Conservation (phyloP, 2,797 vertebrate genomes). For the Phyllotis vaccarum region DNA sequence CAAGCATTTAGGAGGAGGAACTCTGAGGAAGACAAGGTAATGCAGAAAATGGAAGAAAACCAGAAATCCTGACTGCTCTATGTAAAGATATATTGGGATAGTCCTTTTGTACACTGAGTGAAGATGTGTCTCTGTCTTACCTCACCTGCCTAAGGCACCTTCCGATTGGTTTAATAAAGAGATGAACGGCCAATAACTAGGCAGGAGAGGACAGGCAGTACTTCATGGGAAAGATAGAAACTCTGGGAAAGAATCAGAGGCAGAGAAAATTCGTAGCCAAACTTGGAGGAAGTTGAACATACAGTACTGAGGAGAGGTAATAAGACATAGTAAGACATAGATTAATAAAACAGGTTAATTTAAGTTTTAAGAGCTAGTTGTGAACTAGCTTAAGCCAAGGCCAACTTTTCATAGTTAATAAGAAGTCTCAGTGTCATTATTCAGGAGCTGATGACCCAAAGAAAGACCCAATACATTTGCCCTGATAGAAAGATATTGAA, state of each 20-base stretch:
- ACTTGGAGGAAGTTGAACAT: not conserved
- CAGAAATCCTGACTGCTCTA: not conserved
- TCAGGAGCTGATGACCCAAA: not conserved
- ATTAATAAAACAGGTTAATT: not conserved
- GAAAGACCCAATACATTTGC: not conserved
- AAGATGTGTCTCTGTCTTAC: not conserved
- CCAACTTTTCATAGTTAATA: not conserved
- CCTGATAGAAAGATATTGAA: not conserved
- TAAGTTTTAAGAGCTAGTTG: too few relatives aligned
- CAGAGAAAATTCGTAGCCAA: too few relatives aligned
- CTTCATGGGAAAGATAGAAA: too few relatives aligned
- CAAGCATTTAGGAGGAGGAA: slow-evolving; percentile 39
- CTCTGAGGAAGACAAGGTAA: not conserved
- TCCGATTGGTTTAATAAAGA: not conserved
- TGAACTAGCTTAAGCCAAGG: not conserved
- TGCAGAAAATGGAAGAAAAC: not conserved
- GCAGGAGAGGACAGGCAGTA: not conserved
- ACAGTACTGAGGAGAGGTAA: not conserved
- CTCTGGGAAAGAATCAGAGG: too few relatives aligned
- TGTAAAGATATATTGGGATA: not conserved
- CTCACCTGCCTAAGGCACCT: not conserved
- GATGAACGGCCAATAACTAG: not conserved
- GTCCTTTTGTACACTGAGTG: not conserved
- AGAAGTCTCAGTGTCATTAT: not conserved
- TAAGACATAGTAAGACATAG: not conserved